These are phyloP conservation scores for Ernsta delagoae DNA, from an alignment of 2,888 invertebrate species.

Conservation along the genomic window DNA sequence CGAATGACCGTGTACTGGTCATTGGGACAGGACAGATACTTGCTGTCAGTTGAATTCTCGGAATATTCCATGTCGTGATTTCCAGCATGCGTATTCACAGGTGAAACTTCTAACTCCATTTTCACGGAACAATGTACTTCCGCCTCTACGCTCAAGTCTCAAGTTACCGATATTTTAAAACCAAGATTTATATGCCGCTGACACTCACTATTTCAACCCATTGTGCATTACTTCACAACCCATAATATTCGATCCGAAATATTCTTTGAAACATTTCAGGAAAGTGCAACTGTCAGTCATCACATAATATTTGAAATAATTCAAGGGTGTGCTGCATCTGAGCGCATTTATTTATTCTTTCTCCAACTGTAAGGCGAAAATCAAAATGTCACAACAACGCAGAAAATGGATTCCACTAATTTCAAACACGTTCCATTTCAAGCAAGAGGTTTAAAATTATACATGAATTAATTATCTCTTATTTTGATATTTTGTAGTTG, in stretches of 20 bases:
- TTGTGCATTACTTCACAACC: slow-evolving; percentile 57
- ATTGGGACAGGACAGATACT: slow-evolving; percentile 69
- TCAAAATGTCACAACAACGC: slow-evolving; percentile 84
- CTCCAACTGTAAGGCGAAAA: slow-evolving; percentile 59
- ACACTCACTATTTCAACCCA: slow-evolving; percentile 80
- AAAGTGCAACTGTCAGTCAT: slow-evolving; percentile 53
- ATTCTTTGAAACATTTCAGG: slow-evolving; percentile 46
- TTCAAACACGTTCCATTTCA: slow-evolving; percentile 44
- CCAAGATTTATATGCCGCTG: slow-evolving; percentile 68
- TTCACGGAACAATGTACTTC: slow-evolving; percentile 47
- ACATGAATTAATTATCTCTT: too few species aligned
- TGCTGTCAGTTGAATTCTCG: slow-evolving; percentile 70
- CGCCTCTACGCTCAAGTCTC: slow-evolving; percentile 40
- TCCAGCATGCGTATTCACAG: slow-evolving; percentile 51
- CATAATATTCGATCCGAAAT: slow-evolving; percentile 42
- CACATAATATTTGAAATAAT: slow-evolving; percentile 48
- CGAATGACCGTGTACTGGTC: slow-evolving; percentile 77
- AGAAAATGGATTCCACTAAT: slow-evolving; percentile 78
- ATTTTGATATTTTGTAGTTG: too few species aligned
- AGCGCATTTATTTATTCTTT: slow-evolving; percentile 54
- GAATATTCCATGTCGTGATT: slow-evolving; percentile 72
- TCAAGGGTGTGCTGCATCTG: slow-evolving; percentile 44
- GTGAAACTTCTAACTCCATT: slow-evolving; percentile 78
- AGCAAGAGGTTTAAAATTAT: too few species aligned
- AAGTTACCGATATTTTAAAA: slow-evolving; percentile 54